Evolutionary conservation across 2,888 invertebrate species (phyloP), one percentile per base, ranked within the genome.

Genomic region (Nasonovia ribisnigri): DNA sequence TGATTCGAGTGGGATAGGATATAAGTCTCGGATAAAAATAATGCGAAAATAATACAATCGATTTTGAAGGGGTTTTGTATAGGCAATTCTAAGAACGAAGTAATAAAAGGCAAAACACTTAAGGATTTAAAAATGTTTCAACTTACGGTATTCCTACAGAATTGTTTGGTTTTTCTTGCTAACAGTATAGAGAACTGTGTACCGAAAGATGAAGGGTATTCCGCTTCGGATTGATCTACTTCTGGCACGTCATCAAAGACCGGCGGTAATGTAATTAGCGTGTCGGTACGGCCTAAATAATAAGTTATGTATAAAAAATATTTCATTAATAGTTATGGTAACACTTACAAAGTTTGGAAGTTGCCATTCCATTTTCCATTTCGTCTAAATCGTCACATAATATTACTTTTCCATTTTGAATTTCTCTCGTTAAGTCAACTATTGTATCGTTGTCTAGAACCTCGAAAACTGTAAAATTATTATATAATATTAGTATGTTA

Each of bases 121-220:
- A 24, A 36, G 36, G 36, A 8, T 5, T 8, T 8, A 8, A 36
- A 77, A 20, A 20, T 20, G 20, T 36, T 20, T 77, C 3, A 60
- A 95, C 96, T 96, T 95, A 97, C 96, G 94, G 96, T 95, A 95
- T 97, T 97, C 94, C 97, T 96, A n/a, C 95, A 95, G 94, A 96
- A 96, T 95, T 97, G 97, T 6, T 96, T 84, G 88, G 96, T 96
- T 96, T 97, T 97, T 94, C 97, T 95, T 88, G 95, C 96, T 26
- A 96, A 95, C 54, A 97, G 95, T 94, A 97, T 96, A 2, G 95
- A 87, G 95, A 97, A 96, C 95, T 97, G 97, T 13, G 95, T 96
- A 94, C 96, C 95, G 95, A 97, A 96, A 1, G 96, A 96, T 1
- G 96, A 96, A 0, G 97, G 96, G 95, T 96, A 97, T 94, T 95